Percentiles rank a stretch among this genome's conserved stretches.
Conservation (phyloP, 2,888 invertebrate species). For the Latrodectus hesperus region DNA sequence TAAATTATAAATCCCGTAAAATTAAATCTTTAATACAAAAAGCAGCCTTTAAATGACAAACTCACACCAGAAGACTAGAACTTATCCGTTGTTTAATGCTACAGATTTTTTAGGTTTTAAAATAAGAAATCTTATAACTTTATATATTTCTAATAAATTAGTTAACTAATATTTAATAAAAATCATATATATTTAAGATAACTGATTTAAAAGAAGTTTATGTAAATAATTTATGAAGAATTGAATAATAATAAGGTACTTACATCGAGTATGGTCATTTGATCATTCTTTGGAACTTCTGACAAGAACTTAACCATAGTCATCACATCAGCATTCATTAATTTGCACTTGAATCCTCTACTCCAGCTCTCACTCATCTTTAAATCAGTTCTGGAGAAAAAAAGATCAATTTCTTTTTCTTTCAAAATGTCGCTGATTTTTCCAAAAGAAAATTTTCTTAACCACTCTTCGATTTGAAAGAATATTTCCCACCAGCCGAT, state of each 20-base stretch:
- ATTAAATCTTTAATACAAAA: too few relatives aligned
- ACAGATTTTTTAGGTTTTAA: too few relatives aligned
- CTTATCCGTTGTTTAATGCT: too few relatives aligned
- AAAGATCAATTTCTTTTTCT: not conserved
- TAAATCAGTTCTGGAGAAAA: constrained; percentile 12
- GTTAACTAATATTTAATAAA: too few relatives aligned
- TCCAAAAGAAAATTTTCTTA: constrained; percentile 3
- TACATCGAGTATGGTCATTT: constrained; percentile 20
- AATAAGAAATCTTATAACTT: too few relatives aligned
- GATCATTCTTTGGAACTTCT: constrained; percentile 12
- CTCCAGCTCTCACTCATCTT: not conserved
- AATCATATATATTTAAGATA: too few relatives aligned
- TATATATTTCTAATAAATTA: too few relatives aligned
- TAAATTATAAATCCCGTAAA: too few relatives aligned
- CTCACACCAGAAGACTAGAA: too few relatives aligned
- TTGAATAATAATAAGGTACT: not conserved
- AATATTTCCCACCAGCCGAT: constrained; percentile 17
- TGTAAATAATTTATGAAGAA: too few relatives aligned
- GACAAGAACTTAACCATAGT: constrained; percentile 26
- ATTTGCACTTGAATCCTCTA: not conserved
- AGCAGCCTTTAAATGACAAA: too few relatives aligned
- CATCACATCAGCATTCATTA: constrained; percentile 24
- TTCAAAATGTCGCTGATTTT: constrained; percentile 18
- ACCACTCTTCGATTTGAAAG: not conserved
- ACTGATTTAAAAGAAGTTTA: too few relatives aligned